A percentile compares a stretch with the other conserved stretches of the same genome.
These are phyloP conservation scores for Corythaeola cristata DNA, from an alignment of 2,113 vertebrate genomes.

Conservation along the genomic window DNA sequence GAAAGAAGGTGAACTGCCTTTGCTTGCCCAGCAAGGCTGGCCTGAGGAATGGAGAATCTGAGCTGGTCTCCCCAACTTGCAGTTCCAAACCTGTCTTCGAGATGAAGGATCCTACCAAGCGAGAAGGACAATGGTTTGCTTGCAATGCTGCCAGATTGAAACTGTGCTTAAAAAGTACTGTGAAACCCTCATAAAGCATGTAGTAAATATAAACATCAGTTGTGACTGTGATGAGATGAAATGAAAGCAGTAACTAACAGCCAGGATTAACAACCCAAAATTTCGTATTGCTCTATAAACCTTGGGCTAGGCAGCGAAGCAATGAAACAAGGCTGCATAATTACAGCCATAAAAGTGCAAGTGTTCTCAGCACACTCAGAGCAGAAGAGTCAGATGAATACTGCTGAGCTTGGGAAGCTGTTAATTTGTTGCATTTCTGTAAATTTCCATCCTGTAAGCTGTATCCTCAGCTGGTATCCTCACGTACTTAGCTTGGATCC, in stretches of 20 bases:
- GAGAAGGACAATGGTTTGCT: not conserved
- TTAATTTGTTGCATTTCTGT: not conserved
- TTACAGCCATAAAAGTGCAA: not conserved
- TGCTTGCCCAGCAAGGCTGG: not conserved
- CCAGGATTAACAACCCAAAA: slow-evolving; percentile 6
- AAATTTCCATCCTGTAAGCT: not conserved
- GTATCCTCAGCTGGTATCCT: not conserved
- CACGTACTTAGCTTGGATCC: not conserved
- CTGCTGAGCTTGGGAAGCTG: slow-evolving; percentile 2
- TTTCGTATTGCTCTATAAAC: not conserved
- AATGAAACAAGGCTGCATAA: not conserved
- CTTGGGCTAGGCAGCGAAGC: not conserved
- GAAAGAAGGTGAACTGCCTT: not conserved
- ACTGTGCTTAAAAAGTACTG: not conserved
- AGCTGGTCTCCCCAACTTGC: not conserved
- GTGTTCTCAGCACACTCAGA: not conserved
- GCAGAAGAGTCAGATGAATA: not conserved
- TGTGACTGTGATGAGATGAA: not conserved
- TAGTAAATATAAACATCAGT: not conserved
- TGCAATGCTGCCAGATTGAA: not conserved
- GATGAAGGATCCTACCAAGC: not conserved
- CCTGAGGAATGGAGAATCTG: not conserved
- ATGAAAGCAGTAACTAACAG: not conserved
- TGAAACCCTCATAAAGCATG: not conserved
- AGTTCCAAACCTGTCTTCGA: not conserved